Evolutionary conservation across 2,113 vertebrate genomes (phyloP).

Genomic region (Pygathrix nemaeus): DNA sequence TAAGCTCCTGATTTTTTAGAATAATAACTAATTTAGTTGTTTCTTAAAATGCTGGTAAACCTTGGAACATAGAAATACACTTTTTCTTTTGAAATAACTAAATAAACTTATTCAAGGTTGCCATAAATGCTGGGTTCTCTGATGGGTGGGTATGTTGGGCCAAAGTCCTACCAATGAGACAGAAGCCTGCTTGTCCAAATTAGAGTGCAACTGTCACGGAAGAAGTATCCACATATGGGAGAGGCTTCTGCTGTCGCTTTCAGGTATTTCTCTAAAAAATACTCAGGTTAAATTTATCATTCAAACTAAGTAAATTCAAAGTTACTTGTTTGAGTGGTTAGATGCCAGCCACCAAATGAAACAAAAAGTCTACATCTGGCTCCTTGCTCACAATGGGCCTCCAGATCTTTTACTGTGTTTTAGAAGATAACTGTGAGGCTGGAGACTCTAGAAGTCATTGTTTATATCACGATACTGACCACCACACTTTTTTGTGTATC

Average conservation of each 20-base stretch:
- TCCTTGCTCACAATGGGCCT: not conserved
- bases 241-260: not conserved
- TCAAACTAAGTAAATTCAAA: not conserved
- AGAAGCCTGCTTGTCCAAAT: not conserved
- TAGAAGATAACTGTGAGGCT: not conserved
- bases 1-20: constrained; percentile 78
- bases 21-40: not conserved
- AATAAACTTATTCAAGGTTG: not conserved
- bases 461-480: not conserved
- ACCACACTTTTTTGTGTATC: not conserved
- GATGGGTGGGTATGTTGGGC: accelerated
- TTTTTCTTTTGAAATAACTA: not conserved
- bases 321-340: not conserved
- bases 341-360: not conserved
- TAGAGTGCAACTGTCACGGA: not conserved
- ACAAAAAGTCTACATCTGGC: not conserved
- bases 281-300: not conserved
- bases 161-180: no score
- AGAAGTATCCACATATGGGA: not conserved
- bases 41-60: not conserved
- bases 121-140: not conserved
- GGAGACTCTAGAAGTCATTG: not conserved
- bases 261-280: not conserved
- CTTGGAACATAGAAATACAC: not conserved
- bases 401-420: not conserved